These are phyloP conservation scores for Trissolcus japonicus DNA, from an alignment of 2,888 invertebrate species.

Conservation along the genomic window DNA sequence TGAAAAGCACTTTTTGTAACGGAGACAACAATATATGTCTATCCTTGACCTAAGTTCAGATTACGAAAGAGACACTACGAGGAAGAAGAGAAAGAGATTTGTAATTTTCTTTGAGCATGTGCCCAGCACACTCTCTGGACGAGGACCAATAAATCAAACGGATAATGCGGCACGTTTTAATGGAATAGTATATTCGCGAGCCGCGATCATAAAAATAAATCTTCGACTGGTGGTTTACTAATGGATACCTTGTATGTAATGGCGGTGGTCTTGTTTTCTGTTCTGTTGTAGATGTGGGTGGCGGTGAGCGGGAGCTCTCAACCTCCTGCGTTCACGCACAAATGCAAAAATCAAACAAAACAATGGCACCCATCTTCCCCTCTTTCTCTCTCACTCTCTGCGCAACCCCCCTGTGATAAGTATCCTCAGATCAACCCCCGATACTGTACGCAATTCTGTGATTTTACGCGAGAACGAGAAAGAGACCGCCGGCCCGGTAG, in stretches of 20 bases:
- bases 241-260: slow-evolving; percentile 76
- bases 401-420: slow-evolving; percentile 24
- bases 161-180: slow-evolving; percentile 64
- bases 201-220: slow-evolving; percentile 69
- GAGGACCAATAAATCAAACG: slow-evolving; percentile 69
- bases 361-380: slow-evolving; percentile 41
- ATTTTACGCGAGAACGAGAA: slow-evolving; percentile 41
- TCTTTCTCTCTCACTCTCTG: slow-evolving; percentile 24
- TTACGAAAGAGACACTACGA: slow-evolving; percentile 52
- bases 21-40: slow-evolving; percentile 28
- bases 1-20: slow-evolving; percentile 12
- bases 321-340: slow-evolving; percentile 71
- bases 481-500: slow-evolving; percentile 46
- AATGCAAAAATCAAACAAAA: slow-evolving; percentile 59
- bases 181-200: slow-evolving; percentile 61
- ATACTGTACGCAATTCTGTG: slow-evolving; percentile 1
- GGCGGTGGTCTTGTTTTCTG: slow-evolving; percentile 76
- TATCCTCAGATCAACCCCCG: background rate
- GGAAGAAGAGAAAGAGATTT: slow-evolving; percentile 57
- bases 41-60: slow-evolving; percentile 39
- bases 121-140: slow-evolving; percentile 53
- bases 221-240: slow-evolving; percentile 72
- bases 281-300: slow-evolving; percentile 77
- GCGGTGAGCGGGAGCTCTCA: slow-evolving; percentile 76
- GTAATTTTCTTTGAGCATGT: slow-evolving; percentile 56